Conservation (phyloP, 2,113 vertebrate genomes). For the Calyptommatus sinebrachiatus region DNA sequence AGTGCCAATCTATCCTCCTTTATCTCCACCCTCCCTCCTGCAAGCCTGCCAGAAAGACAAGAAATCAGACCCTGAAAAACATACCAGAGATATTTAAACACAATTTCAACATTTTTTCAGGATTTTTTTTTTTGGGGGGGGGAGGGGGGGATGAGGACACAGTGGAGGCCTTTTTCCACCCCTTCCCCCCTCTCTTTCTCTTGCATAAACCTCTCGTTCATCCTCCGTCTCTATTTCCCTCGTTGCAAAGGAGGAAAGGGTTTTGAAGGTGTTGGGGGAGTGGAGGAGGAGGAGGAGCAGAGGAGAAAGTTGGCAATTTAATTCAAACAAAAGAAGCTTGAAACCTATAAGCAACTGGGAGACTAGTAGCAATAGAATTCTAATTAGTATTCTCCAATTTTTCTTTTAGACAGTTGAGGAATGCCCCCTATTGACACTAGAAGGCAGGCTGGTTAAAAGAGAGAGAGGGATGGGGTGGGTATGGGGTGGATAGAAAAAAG, state of each 20-base stretch:
- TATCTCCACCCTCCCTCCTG: constrained; percentile 53
- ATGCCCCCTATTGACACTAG: constrained; percentile 99
- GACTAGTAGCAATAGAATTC: constrained; percentile 83
- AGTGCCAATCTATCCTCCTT: constrained; percentile 45
- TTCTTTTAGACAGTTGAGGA: constrained; percentile 98
- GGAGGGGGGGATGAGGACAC: constrained; percentile 33
- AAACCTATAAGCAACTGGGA: constrained; percentile 80
- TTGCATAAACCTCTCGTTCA: constrained; percentile 73
- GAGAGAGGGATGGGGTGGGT: constrained; percentile 47
- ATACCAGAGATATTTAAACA: constrained; percentile 78
- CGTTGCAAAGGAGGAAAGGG: constrained; percentile 67
- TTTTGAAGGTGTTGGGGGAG: constrained; percentile 2
- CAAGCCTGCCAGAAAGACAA: constrained; percentile 66
- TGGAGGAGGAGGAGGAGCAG: neutral
- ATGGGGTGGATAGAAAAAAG: neutral
- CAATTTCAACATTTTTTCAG: constrained; percentile 74
- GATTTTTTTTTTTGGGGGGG: constrained; percentile 48
- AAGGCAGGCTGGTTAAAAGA: constrained; percentile 84
- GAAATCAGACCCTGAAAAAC: constrained; percentile 76
- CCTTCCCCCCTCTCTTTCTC: constrained; percentile 58
- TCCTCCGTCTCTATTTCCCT: constrained; percentile 53
- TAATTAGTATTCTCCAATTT: constrained; percentile 95
- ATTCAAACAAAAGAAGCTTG: constrained; percentile 85
- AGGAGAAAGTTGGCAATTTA: constrained; percentile 81
- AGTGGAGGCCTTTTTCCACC: constrained; percentile 53